Percentiles rank a stretch among this genome's conserved stretches.
Conservation (phyloP, 2,888 invertebrate species). For the Pedicia rivosa region DNA sequence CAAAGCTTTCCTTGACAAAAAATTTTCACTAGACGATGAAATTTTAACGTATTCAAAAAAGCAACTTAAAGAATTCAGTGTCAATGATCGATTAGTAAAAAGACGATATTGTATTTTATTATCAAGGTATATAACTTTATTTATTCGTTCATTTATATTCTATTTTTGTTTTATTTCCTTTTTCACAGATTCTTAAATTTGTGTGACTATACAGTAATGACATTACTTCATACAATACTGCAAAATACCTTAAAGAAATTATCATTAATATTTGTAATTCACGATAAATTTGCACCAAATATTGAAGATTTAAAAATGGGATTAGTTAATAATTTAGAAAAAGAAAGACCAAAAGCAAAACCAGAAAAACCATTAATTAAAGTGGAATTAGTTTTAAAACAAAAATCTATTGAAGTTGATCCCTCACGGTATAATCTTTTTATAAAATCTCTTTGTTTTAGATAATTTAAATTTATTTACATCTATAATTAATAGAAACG, state of each 20-base stretch:
- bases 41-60: constrained; percentile 33
- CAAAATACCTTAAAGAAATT: constrained; percentile 44
- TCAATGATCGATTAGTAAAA: constrained; percentile 75
- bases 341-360: constrained; percentile 25
- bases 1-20: constrained; percentile 53
- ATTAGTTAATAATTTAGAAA: constrained; percentile 36
- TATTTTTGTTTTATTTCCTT: constrained; percentile 6
- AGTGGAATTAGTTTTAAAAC: constrained; percentile 41
- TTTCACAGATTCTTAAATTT: constrained; percentile 48
- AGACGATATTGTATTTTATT: constrained; percentile 63
- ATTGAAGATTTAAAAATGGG: constrained; percentile 27
- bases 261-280: constrained; percentile 35
- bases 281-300: constrained; percentile 37
- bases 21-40: constrained; percentile 63
- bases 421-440: constrained; percentile 24
- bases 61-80: constrained; percentile 54
- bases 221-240: constrained; percentile 48
- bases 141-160: constrained; percentile 2
- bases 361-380: constrained; percentile 34
- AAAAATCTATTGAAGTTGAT: constrained; percentile 38
- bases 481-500: no score
- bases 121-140: constrained; percentile 43
- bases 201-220: constrained; percentile 53
- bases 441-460: constrained; percentile 13
- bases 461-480: constrained; percentile 24